A percentile compares a stretch with the other conserved stretches of the same genome.
These are phyloP conservation scores for Saccostrea echinata DNA, from an alignment of 1,140 invertebrate species.

Conservation along the genomic window DNA sequence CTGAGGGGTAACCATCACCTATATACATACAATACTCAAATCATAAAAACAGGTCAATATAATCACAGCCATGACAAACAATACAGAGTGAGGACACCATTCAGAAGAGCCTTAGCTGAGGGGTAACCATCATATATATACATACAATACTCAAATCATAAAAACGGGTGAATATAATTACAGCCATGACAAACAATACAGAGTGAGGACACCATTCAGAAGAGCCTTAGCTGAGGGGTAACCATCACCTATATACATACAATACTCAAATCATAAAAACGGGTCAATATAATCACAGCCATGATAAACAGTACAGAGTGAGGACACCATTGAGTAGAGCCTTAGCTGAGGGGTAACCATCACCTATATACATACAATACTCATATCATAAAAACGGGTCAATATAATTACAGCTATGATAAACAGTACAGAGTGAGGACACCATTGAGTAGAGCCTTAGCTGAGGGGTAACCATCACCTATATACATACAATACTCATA, in stretches of 20 bases:
- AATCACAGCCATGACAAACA: no score
- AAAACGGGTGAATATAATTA: no score
- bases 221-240: slow-evolving; percentile 44
- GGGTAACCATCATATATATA: slow-evolving; percentile 53
- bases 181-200: background rate
- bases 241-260: slow-evolving; percentile 51
- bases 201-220: slow-evolving; percentile 47
- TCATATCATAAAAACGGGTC: no score
- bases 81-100: slow-evolving; percentile 45
- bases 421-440: slow-evolving; percentile 25
- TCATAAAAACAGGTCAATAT: no score
- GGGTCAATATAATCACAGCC: no score
- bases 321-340: slow-evolving; percentile 50
- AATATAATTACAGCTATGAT: no score
- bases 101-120: slow-evolving; percentile 40
- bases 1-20: slow-evolving; percentile 45
- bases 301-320: background rate
- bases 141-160: no score
- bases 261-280: no score
- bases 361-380: slow-evolving; percentile 45
- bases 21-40: no score
- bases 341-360: slow-evolving; percentile 49
- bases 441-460: slow-evolving; percentile 49
- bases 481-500: no score
- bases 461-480: slow-evolving; percentile 52